phyloP scores from a whole-genome alignment of 2,113 vertebrate genomes.

The Mellivora capensis region DNA sequence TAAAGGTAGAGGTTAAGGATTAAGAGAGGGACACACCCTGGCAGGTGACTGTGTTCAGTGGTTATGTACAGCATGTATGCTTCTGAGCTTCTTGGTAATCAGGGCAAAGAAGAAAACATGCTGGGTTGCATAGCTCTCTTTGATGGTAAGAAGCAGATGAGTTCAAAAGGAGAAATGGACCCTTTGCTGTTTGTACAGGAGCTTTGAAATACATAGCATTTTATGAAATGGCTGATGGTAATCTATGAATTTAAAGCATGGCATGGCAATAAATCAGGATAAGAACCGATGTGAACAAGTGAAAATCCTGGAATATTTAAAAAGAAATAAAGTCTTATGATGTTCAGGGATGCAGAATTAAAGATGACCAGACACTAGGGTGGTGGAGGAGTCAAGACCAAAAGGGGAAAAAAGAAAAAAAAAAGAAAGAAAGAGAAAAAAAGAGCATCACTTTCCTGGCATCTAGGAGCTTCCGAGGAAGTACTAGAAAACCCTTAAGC shows the following conservation, averaged over 20 bases:
- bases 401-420: neutral
- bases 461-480: neutral
- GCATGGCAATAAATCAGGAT: neutral
- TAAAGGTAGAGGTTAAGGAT: neutral
- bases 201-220: conserved; percentile 2
- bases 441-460: neutral
- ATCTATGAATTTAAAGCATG: conserved; percentile 6
- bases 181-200: neutral
- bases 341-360: neutral
- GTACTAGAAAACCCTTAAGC: neutral
- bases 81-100: neutral
- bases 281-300: neutral
- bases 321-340: neutral
- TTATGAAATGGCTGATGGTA: neutral
- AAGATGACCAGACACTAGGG: neutral
- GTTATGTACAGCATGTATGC: neutral
- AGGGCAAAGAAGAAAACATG: neutral
- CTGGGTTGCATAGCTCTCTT: neutral
- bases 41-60: neutral
- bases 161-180: neutral
- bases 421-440: neutral
- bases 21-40: neutral
- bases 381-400: neutral
- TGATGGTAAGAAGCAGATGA: neutral
- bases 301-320: neutral